Conservation (phyloP, 2,113 vertebrate species). For the Tetraodon nigroviridis region DNA sequence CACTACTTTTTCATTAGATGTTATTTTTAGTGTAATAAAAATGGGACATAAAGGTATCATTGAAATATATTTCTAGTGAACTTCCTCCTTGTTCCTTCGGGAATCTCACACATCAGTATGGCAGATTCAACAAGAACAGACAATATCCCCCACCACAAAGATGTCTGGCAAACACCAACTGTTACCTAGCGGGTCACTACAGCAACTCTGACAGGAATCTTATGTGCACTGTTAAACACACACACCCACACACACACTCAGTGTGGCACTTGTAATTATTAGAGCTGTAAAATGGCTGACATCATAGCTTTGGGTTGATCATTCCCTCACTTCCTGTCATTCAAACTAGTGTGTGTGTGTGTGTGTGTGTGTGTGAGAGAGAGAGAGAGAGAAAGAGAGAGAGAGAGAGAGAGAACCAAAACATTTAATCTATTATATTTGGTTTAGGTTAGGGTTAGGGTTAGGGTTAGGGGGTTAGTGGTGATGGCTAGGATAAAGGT, state of each 20-base stretch:
- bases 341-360: constrained; percentile 14
- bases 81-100: neutral
- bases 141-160: constrained; percentile 24
- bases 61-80: neutral
- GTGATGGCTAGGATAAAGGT: too few species aligned
- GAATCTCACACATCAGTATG: neutral
- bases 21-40: neutral
- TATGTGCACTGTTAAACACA: constrained; percentile 21
- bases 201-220: constrained; percentile 52
- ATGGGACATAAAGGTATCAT: neutral
- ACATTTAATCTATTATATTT: too few species aligned
- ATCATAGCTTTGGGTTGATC: constrained; percentile 52
- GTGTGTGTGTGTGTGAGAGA: too few species aligned
- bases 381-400: too few species aligned
- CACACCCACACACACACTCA: constrained; percentile 31
- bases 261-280: constrained; percentile 57
- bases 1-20: neutral
- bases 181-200: constrained; percentile 41
- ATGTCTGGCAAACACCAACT: constrained; percentile 41
- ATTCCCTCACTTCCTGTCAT: constrained; percentile 28
- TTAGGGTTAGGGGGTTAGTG: too few species aligned
- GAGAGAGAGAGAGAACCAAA: too few species aligned
- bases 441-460: too few species aligned
- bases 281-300: constrained; percentile 64
- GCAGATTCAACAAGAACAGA: constrained; percentile 16